phyloP scores from a whole-genome alignment of 2,797 vertebrate species.

The Synanceia verrucosa region DNA sequence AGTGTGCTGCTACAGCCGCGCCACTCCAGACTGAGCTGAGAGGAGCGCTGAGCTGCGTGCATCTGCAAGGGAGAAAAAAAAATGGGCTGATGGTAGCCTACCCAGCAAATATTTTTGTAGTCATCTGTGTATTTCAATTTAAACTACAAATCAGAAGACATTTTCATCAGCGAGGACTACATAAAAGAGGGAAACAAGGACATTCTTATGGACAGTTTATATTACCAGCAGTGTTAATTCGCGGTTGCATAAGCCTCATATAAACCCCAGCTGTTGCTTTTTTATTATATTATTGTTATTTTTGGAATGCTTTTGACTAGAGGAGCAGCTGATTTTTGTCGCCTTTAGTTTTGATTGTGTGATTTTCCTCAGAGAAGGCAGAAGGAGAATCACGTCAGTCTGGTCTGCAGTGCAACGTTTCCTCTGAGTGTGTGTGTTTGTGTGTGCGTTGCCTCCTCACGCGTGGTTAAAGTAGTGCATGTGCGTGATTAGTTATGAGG shows the following conservation, averaged over 20 bases:
- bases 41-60: slow-evolving; percentile 74
- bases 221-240: slow-evolving; percentile 23
- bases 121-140: slow-evolving; percentile 76
- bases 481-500: slow-evolving; percentile 67
- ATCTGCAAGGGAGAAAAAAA: slow-evolving; percentile 74
- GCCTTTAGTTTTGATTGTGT: slow-evolving; percentile 53
- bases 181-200: slow-evolving; percentile 10
- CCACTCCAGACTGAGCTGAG: slow-evolving; percentile 75
- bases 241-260: slow-evolving; percentile 8
- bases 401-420: slow-evolving; percentile 79
- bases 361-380: slow-evolving; percentile 57
- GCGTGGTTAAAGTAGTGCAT: slow-evolving; percentile 67
- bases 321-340: slow-evolving; percentile 32
- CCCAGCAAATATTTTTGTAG: slow-evolving; percentile 72
- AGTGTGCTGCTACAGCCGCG: slow-evolving; percentile 73
- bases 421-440: slow-evolving; percentile 34
- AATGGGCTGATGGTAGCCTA: slow-evolving; percentile 61
- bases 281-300: neutral
- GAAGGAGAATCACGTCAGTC: slow-evolving; percentile 75
- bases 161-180: slow-evolving; percentile 63
- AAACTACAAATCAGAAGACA: slow-evolving; percentile 79
- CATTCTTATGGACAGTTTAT: slow-evolving; percentile 40
- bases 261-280: slow-evolving; percentile 49
- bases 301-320: slow-evolving; percentile 31
- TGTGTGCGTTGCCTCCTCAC: slow-evolving; percentile 46